Evolutionary conservation across 2,797 vertebrate species (phyloP).

Genomic region (Pseudomugil gertrudae): DNA sequence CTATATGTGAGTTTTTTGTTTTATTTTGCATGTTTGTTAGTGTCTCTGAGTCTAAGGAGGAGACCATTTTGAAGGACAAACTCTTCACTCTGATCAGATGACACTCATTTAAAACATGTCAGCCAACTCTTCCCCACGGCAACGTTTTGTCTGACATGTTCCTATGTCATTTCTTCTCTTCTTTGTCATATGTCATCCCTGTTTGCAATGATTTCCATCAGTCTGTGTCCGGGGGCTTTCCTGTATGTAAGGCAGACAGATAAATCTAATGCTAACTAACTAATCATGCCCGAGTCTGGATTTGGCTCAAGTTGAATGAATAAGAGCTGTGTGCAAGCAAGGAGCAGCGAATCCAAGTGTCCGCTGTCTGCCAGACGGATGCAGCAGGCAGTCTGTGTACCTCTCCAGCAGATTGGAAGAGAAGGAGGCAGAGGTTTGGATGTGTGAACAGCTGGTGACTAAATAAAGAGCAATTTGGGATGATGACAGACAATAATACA

Average conservation of each 20-base stretch:
- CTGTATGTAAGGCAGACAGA: slow-evolving; percentile 17
- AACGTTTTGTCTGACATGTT: slow-evolving; percentile 26
- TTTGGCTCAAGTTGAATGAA: slow-evolving; percentile 48
- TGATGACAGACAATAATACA: slow-evolving; percentile 13
- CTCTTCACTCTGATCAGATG: slow-evolving; percentile 45
- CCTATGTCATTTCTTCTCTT: slow-evolving; percentile 22
- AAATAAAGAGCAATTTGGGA: slow-evolving; percentile 35
- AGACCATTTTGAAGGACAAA: slow-evolving; percentile 52
- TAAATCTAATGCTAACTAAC: slow-evolving; percentile 46
- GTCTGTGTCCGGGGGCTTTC: slow-evolving; percentile 35
- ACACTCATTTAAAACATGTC: slow-evolving; percentile 58
- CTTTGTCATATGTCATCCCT: slow-evolving; percentile 38
- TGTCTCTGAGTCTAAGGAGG: slow-evolving; percentile 16
- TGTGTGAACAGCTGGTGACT: slow-evolving; percentile 57
- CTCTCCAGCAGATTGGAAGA: slow-evolving; percentile 35
- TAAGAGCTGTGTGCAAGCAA: slow-evolving; percentile 30
- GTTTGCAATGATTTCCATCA: slow-evolving; percentile 61
- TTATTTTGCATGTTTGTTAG: slow-evolving; percentile 11
- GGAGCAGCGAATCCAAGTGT: slow-evolving; percentile 36
- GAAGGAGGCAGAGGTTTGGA: slow-evolving; percentile 41
- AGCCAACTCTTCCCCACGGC: slow-evolving; percentile 28
- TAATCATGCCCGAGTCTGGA: slow-evolving; percentile 39
- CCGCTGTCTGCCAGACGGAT: slow-evolving; percentile 37
- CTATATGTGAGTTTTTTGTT: not conserved
- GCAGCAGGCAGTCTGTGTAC: slow-evolving; percentile 39